Evolutionary conservation across 2,797 vertebrate genomes (phyloP), one percentile per base, ranked within the genome.

Genomic region (Pogonophryne albipinna): DNA sequence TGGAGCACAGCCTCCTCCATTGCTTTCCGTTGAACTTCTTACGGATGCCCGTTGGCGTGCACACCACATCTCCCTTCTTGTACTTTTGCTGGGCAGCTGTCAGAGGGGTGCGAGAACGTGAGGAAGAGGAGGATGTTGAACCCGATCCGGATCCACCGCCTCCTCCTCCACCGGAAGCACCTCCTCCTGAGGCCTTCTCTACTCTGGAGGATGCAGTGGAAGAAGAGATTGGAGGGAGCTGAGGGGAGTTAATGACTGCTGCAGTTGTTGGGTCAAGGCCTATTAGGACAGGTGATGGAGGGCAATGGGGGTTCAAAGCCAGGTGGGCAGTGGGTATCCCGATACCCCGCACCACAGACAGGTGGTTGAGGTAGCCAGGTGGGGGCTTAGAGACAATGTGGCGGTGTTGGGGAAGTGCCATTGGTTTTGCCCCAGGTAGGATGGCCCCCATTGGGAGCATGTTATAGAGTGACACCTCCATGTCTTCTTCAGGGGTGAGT

Each of bases 1-100:
- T 91, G 0, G 97, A 98, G 89, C 97, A 98, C 31, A 98, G 89
- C 41, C 97, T 91, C 38, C 97, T 94, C 97, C 97, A 98, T 75
- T 98, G 97, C 85, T 98, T 98, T 51, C 97, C 97, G 0, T 98
- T 98, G 85, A 98, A 98, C 85, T 98, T 98, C 90, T 98, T 98
- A 0, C 97, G 96, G 80, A 98, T 98, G 16, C 97, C 97, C 0
- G 97, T 98, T 7, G 97, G 97, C 0, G 97, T 98, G 83, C 97
- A 99, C 0, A 99, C 97, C 82, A 99, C 97, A 0, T 98, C 97
- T 0, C 97, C 97, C 81, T 99, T 99, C 85, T 98, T 98, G 82
- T 98, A 99, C 89, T 97, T 98, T 84, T 97, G 97, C 90, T 98
- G 97, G 53, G 97, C 96, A 0, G 96, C 97, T 0, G 97, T 97